These are phyloP conservation scores for Calameuta pallipes DNA, from an alignment of 2,888 invertebrate genomes.

Conservation along the genomic window DNA sequence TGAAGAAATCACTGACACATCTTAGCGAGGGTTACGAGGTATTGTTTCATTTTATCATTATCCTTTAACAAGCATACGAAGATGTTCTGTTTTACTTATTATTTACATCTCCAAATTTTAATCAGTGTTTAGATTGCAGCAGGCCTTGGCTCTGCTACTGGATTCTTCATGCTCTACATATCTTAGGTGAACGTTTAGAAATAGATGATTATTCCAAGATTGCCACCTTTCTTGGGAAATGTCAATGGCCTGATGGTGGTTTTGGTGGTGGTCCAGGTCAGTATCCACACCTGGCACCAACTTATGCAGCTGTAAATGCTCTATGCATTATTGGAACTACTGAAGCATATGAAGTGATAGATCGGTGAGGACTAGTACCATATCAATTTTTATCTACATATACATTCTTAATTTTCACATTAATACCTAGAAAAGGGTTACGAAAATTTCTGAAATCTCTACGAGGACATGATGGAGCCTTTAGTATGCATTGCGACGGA, in stretches of 20 bases:
- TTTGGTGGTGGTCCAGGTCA: constrained; percentile 97
- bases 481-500: constrained; percentile 90
- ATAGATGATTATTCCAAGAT: constrained; percentile 70
- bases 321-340: constrained; percentile 89
- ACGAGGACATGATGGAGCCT: constrained; percentile 88
- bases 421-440: constrained; percentile 71
- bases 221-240: constrained; percentile 73
- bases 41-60: constrained; percentile 12
- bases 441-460: constrained; percentile 83
- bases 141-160: constrained; percentile 98
- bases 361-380: constrained; percentile 71
- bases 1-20: constrained; percentile 76
- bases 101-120: constrained; percentile 10
- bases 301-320: constrained; percentile 96
- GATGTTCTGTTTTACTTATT: constrained; percentile 2
- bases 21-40: constrained; percentile 79
- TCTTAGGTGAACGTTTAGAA: constrained; percentile 76
- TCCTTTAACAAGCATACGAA: not conserved
- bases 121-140: constrained; percentile 88
- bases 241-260: constrained; percentile 85
- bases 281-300: constrained; percentile 92
- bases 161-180: constrained; percentile 90
- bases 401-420: not conserved
- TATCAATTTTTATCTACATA: not conserved
- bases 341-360: constrained; percentile 87